Conservation (phyloP, 1,140 invertebrate species). For the Cyclina sinensis region DNA sequence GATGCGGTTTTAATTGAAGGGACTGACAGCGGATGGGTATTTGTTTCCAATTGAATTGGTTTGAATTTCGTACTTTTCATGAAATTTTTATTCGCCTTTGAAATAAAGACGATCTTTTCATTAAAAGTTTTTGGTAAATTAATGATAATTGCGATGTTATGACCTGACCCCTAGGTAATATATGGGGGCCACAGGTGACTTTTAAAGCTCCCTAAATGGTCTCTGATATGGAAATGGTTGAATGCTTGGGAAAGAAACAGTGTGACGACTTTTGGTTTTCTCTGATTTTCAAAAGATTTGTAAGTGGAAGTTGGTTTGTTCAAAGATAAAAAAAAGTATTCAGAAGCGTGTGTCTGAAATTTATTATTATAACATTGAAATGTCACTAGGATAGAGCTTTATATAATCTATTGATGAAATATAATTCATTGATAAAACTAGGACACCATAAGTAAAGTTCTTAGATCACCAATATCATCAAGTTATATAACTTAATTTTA, state of each 20-base stretch:
- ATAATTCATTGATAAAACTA: too few relatives aligned
- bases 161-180: slow-evolving; percentile 52
- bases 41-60: slow-evolving; percentile 59
- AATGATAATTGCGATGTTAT: slow-evolving; percentile 46
- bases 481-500: too few relatives aligned
- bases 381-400: too few relatives aligned
- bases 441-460: too few relatives aligned
- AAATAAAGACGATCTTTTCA: slow-evolving; percentile 54
- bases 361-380: too few relatives aligned
- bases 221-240: neutral
- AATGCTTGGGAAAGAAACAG: slow-evolving; percentile 23
- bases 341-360: too few relatives aligned
- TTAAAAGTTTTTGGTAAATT: slow-evolving; percentile 56
- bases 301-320: too few relatives aligned
- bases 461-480: too few relatives aligned
- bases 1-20: slow-evolving; percentile 61
- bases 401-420: too few relatives aligned
- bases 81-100: slow-evolving; percentile 46
- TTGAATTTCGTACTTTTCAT: slow-evolving; percentile 55
- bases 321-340: too few relatives aligned
- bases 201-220: slow-evolving; percentile 1
- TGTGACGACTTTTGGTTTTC: neutral
- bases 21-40: slow-evolving; percentile 40
- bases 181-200: slow-evolving; percentile 46
- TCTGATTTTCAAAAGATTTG: too few relatives aligned